Evolutionary conservation across 2,888 invertebrate genomes (phyloP).

Genomic region (Pedicia rivosa): DNA sequence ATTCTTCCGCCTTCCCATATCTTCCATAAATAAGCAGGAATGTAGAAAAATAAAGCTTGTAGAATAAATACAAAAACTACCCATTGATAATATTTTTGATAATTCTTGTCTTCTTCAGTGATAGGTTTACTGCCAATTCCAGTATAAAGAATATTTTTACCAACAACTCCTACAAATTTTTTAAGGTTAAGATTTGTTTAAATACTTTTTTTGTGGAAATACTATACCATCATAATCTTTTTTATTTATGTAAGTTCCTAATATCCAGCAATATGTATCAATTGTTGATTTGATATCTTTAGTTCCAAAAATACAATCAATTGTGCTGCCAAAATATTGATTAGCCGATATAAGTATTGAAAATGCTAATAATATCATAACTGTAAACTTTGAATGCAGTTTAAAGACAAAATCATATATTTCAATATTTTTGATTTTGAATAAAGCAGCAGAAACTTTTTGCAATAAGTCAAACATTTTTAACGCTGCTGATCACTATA

Average conservation of each 20-base stretch:
- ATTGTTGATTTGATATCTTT: constrained; percentile 43
- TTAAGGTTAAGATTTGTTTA: no score
- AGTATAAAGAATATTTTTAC: constrained; percentile 33
- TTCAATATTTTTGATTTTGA: constrained; percentile 47
- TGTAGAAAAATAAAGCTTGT: constrained; percentile 23
- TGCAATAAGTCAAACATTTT: no score
- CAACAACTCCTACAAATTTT: constrained; percentile 26
- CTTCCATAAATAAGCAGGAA: constrained; percentile 28
- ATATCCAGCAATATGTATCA: constrained; percentile 66
- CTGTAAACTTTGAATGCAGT: constrained; percentile 57
- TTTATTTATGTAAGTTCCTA: constrained; percentile 44
- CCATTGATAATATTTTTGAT: constrained; percentile 28
- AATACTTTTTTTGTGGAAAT: no score
- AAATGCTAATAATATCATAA: constrained; percentile 53
- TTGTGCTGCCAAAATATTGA: constrained; percentile 76
- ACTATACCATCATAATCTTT: no score
- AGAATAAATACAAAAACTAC: constrained; percentile 23
- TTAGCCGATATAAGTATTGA: constrained; percentile 61
- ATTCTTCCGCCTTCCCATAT: constrained; percentile 33
- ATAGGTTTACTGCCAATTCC: constrained; percentile 26
- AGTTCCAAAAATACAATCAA: constrained; percentile 47
- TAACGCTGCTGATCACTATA: no score
- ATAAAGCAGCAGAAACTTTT: no score
- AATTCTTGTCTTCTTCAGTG: constrained; percentile 20
- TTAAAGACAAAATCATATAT: constrained; percentile 61